Evolutionary conservation across 2,888 invertebrate genomes (phyloP).

Genomic region (Tuta absoluta): DNA sequence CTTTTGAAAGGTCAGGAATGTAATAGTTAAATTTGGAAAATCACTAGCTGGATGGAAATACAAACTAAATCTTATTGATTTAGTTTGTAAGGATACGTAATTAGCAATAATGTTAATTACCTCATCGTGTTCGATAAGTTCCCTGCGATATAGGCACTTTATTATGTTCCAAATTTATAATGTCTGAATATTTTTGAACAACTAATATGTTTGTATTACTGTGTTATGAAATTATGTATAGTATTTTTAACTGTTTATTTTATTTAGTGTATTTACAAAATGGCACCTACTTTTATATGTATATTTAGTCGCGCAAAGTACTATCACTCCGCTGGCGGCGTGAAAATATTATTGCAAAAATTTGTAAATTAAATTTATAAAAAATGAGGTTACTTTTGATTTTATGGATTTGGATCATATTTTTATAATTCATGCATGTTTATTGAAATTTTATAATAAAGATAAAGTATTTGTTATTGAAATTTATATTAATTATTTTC

Average conservation of each 20-base stretch:
- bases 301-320: conserved; percentile 4
- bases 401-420: not conserved
- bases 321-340: conserved; percentile 4
- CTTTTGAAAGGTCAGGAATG: too few species aligned
- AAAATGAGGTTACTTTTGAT: not conserved
- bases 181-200: not conserved
- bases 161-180: too few species aligned
- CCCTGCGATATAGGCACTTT: too few species aligned
- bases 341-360: conserved; percentile 2
- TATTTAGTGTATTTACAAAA: not conserved
- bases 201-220: not conserved
- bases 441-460: too few species aligned
- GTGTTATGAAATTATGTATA: conserved; percentile 3
- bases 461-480: too few species aligned
- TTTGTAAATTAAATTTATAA: not conserved
- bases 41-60: too few species aligned
- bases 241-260: not conserved
- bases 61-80: too few species aligned
- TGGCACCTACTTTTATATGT: not conserved
- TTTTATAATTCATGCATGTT: not conserved
- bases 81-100: too few species aligned
- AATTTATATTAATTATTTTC: too few species aligned
- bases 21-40: too few species aligned
- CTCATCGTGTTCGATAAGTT: too few species aligned
- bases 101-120: too few species aligned